Conservation (phyloP, 2,113 vertebrate genomes). For the Rhynchomys soricoides region DNA sequence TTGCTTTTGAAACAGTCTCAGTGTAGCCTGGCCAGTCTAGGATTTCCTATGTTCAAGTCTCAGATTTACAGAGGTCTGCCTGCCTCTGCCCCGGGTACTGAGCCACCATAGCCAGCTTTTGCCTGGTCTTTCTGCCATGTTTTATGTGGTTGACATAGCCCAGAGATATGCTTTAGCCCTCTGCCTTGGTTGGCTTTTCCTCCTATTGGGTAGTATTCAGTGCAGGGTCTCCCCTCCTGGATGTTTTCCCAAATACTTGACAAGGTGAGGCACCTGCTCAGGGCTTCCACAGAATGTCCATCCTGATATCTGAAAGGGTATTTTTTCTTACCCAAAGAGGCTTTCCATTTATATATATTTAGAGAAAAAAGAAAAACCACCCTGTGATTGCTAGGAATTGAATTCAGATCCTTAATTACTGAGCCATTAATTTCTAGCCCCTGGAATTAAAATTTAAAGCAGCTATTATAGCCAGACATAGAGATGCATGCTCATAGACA, state of each 20-base stretch:
- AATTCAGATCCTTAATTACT: background rate
- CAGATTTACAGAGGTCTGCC: background rate
- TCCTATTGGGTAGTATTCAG: background rate
- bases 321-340: background rate
- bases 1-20: background rate
- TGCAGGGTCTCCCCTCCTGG: background rate
- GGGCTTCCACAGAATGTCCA: background rate
- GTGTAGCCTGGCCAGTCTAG: background rate
- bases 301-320: background rate
- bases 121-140: background rate
- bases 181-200: background rate
- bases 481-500: no score
- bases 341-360: constrained; percentile 77
- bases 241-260: background rate
- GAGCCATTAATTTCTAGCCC: background rate
- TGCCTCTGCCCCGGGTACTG: background rate
- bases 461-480: background rate
- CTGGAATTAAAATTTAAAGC: constrained; percentile 62
- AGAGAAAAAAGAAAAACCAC: constrained; percentile 44
- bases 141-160: background rate
- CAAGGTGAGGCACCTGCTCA: background rate
- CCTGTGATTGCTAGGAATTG: background rate
- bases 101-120: background rate
- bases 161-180: background rate
- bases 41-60: background rate